Conservation (phyloP, 2,113 vertebrate species). For the Glaucidium brasilianum region DNA sequence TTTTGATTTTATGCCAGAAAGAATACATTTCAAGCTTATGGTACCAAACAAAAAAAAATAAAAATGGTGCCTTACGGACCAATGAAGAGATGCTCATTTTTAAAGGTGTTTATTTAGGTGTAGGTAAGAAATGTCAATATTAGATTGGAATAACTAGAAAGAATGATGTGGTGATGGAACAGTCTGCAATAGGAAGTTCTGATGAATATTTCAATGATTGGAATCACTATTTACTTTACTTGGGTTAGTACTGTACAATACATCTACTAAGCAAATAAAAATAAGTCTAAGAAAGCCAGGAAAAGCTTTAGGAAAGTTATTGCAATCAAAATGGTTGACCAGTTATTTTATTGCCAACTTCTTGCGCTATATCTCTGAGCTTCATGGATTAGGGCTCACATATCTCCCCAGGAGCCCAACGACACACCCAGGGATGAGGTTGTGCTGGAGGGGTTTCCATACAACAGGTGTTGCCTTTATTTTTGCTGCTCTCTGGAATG, state of each 20-base stretch:
- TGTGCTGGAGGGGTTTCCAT: neutral
- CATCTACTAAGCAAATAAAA: neutral
- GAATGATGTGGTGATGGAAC: neutral
- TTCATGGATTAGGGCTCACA: neutral
- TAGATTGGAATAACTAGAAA: neutral
- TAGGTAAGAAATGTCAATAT: neutral
- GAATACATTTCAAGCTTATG: neutral
- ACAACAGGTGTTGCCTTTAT: neutral
- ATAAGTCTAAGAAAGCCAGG: neutral
- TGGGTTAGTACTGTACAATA: neutral
- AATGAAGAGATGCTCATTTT: neutral
- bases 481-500: neutral
- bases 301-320: neutral
- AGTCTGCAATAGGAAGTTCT: neutral
- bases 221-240: slow-evolving; percentile 14
- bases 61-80: neutral
- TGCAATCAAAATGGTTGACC: neutral
- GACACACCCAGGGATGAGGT: neutral
- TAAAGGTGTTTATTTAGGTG: neutral
- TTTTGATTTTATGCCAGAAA: slow-evolving; percentile 6
- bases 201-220: neutral
- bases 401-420: fast-evolving
- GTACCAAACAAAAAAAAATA: slow-evolving; percentile 25
- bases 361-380: neutral
- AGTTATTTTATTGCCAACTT: neutral